A percentile compares a stretch with the other conserved stretches of the same genome.
phyloP scores from a whole-genome alignment of 2,797 vertebrate genomes.

The Gymnothorax javanicus region DNA sequence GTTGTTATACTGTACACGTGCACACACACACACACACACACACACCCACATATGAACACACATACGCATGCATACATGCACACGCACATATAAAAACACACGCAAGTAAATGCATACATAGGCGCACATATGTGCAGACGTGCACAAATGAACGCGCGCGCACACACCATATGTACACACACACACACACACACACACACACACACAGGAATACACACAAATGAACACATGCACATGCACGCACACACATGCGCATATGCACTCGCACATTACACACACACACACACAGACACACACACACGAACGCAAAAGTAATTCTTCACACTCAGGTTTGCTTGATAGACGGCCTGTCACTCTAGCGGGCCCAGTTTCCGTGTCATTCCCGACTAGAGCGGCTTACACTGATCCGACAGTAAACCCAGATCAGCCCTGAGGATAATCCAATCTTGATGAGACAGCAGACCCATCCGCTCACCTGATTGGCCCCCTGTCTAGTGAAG shows the following conservation, averaged over 20 bases:
- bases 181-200: neutral
- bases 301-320: neutral
- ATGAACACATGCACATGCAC: neutral
- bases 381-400: neutral
- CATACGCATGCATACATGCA: neutral
- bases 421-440: slow-evolving; percentile 10
- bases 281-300: neutral
- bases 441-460: neutral
- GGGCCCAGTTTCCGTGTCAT: neutral
- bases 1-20: neutral
- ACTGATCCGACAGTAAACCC: neutral
- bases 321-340: too few relatives aligned
- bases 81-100: neutral
- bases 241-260: neutral
- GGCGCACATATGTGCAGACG: too few relatives aligned
- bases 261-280: neutral
- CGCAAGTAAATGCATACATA: neutral
- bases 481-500: neutral
- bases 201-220: neutral
- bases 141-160: too few relatives aligned
- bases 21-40: neutral
- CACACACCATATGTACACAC: too few relatives aligned
- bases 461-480: slow-evolving; percentile 9
- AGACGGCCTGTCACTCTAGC: too few relatives aligned
- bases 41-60: neutral